Evolutionary conservation across 2,113 vertebrate genomes (phyloP), one percentile per base, ranked within the genome.

Genomic region (Charadrius vociferus): DNA sequence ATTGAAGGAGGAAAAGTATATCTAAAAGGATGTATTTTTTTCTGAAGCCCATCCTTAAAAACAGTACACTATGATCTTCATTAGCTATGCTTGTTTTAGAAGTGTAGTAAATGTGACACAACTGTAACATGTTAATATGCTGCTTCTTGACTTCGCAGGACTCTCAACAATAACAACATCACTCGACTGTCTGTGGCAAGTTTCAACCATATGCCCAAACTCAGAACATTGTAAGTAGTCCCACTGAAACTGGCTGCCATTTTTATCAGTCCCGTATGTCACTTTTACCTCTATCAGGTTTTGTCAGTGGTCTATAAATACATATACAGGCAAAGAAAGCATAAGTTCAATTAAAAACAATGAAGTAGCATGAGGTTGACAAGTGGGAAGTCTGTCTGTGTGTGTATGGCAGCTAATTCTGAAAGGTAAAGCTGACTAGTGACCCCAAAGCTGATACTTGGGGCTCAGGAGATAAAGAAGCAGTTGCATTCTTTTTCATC

Each of bases 201-300:
- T 98, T 99, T 99, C 98, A 99, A 99, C 98, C 99, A 99, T 95
- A 99, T 99, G 99, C 99, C 99, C 49, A 99, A 99, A 96, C 99
- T 99, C 94, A 98, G 99, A 97, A 99, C 99, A 90, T 99, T 99
- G 99, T 99, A 98, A 99, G 99, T 99, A 97, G 72, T 86, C 61
- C 49, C 43, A 9, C 16, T 85, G 20, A 81, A 91, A 45, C 19
- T 45, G 21, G 79, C 55, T 83, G 26, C 73, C n/a, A 23, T 79
- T 93, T 90, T 86, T 55, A 20, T 86, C 5, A 49, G 24, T 41
- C 52, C 78, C 6, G 2, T 41, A 43, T 59, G 62, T 23, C 3
- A 10, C 22, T 74, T 90, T 63, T 70, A 56, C 3, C 53, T 62
- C 45, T 61, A 11, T 24, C 59, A 32, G 18, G 7, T 73, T 90